Evolutionary conservation across 2,797 vertebrate species (phyloP).

Genomic region (Vespertilio murinus): DNA sequence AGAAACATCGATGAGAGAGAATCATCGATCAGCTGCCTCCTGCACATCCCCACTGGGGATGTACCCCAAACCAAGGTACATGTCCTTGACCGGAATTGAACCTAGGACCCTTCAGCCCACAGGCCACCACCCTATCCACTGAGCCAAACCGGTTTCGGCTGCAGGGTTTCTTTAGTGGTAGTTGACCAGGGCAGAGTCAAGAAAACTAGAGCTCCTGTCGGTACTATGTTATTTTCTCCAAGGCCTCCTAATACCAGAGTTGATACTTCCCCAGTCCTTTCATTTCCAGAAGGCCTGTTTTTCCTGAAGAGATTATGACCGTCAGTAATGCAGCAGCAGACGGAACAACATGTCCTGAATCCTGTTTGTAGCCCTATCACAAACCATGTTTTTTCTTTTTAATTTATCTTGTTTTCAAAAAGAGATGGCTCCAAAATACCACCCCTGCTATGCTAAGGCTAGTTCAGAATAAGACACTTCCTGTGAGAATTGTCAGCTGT

Average conservation of each 20-base stretch:
- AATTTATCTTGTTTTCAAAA: slow-evolving; percentile 27
- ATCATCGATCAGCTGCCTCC: too few relatives aligned
- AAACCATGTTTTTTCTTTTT: slow-evolving; percentile 35
- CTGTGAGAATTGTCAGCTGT: not conserved
- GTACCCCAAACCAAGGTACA: too few relatives aligned
- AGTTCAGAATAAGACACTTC: not conserved
- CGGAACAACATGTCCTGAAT: not conserved
- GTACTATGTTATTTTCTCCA: not conserved
- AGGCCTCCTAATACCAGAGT: not conserved
- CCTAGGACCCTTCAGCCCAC: too few relatives aligned
- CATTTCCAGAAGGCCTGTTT: not conserved
- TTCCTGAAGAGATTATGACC: not conserved
- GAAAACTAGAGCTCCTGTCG: not conserved
- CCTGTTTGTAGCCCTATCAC: not conserved
- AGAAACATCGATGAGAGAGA: too few relatives aligned
- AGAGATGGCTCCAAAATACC: not conserved
- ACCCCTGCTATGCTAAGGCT: not conserved
- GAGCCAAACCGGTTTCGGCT: too few relatives aligned
- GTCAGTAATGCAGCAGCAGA: not conserved
- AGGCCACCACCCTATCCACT: too few relatives aligned
- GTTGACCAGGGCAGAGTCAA: fast-evolving
- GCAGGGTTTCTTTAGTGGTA: not conserved
- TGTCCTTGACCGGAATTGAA: too few relatives aligned
- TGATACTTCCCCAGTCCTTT: not conserved
- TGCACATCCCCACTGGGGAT: too few relatives aligned